Evolutionary conservation across 2,888 invertebrate species (phyloP).

Genomic region (Melipona beecheii): DNA sequence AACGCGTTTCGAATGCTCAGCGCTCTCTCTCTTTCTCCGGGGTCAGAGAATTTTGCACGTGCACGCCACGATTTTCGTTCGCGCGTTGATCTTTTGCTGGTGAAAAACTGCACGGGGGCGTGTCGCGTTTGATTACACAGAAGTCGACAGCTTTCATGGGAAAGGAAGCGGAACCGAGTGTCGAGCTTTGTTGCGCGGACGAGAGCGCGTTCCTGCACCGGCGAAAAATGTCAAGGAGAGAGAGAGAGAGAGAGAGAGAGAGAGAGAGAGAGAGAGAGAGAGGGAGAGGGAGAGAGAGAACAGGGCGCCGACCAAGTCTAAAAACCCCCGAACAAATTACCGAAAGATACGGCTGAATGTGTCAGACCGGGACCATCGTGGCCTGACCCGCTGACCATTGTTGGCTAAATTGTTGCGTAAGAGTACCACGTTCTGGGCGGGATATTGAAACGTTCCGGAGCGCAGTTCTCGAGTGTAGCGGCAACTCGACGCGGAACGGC

Average conservation of each 20-base stretch:
- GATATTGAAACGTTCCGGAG: conserved; percentile 44
- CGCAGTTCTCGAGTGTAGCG: conserved; percentile 7
- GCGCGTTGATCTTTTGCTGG: conserved; percentile 41
- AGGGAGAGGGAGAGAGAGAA: conserved; percentile 28
- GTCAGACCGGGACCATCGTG: conserved; percentile 54
- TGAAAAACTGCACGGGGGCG: conserved; percentile 41
- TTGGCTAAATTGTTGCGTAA: conserved; percentile 73
- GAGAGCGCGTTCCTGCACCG: conserved; percentile 24
- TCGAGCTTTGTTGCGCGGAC: conserved; percentile 34
- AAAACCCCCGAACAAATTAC: conserved; percentile 74
- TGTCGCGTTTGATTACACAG: conserved; percentile 61
- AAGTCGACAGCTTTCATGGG: conserved; percentile 58
- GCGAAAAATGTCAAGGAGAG: conserved; percentile 64
- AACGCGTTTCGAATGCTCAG: not conserved
- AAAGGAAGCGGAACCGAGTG: conserved; percentile 71
- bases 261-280: not conserved
- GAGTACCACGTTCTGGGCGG: conserved; percentile 37
- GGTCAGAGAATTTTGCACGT: not conserved
- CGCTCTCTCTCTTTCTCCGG: not conserved
- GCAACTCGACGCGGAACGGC: not conserved
- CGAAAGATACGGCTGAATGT: conserved; percentile 69
- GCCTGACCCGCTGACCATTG: conserved; percentile 69
- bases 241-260: conserved; percentile 7
- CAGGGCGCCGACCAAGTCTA: conserved; percentile 45
- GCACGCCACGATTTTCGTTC: conserved; percentile 7